Evolutionary conservation across 1,140 invertebrate genomes (phyloP).

Genomic region (Aphis craccivora): DNA sequence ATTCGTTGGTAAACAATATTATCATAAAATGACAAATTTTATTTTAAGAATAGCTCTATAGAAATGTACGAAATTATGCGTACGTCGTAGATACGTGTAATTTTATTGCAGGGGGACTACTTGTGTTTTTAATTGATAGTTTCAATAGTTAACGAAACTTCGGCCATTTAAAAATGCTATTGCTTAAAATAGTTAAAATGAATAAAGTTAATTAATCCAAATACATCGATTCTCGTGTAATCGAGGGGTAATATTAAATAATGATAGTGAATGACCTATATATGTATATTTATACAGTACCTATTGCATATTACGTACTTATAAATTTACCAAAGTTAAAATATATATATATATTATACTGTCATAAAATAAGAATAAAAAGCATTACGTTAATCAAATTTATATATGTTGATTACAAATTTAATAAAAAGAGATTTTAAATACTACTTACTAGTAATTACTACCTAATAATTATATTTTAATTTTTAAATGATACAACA

Average conservation of each 20-base stretch:
- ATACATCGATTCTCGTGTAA: not conserved
- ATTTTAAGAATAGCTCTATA: too few species aligned
- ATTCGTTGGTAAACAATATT: too few species aligned
- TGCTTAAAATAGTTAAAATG: not conserved
- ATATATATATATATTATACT: not conserved
- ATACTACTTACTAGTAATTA: not conserved
- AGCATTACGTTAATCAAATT: not conserved
- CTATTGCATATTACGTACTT: not conserved
- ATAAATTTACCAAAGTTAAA: not conserved
- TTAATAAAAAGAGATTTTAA: not conserved
- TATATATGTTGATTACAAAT: not conserved
- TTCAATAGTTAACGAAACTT: not conserved
- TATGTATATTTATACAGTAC: not conserved
- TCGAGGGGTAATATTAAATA: too few species aligned
- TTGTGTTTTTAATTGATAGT: too few species aligned
- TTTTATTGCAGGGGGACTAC: too few species aligned
- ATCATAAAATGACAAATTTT: too few species aligned
- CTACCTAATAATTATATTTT: not conserved
- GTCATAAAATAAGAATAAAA: not conserved
- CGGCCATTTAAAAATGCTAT: not conserved
- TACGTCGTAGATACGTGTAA: too few species aligned
- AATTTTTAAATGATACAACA: not conserved
- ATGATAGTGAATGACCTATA: not conserved
- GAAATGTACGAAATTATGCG: too few species aligned
- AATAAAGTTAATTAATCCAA: not conserved